Evolutionary conservation across 1,140 invertebrate genomes (phyloP).

Genomic region (Coptotermes formosanus): DNA sequence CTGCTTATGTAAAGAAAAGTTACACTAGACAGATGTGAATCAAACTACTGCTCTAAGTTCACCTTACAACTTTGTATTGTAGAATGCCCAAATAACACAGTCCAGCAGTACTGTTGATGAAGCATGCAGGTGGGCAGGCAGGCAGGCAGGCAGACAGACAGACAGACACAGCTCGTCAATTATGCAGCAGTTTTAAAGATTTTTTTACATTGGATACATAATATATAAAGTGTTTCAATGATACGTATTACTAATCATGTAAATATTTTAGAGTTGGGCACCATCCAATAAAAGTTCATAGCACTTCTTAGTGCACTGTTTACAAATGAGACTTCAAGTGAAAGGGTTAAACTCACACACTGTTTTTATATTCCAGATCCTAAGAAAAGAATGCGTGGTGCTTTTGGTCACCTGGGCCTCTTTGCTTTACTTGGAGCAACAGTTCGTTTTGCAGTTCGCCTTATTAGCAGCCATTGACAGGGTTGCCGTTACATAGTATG

Average conservation of each 20-base stretch:
- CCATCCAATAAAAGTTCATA: neutral
- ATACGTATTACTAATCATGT: neutral
- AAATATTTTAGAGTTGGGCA: neutral
- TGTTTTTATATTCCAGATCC: slow-evolving; percentile 36
- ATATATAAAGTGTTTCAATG: neutral
- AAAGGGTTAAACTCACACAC: neutral
- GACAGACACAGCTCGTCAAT: too few relatives aligned
- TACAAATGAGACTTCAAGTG: neutral
- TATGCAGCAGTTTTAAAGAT: too few relatives aligned
- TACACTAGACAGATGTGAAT: too few relatives aligned
- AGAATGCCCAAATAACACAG: too few relatives aligned
- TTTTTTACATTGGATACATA: neutral
- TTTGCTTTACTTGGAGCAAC: slow-evolving; percentile 46
- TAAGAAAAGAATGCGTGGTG: slow-evolving; percentile 43
- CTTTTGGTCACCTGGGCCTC: slow-evolving; percentile 48
- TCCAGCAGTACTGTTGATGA: too few relatives aligned
- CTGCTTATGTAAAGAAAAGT: too few relatives aligned
- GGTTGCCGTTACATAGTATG: neutral
- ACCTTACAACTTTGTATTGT: too few relatives aligned
- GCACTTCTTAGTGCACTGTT: neutral
- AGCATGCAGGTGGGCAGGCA: too few relatives aligned
- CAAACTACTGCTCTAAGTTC: too few relatives aligned
- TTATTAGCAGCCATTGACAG: slow-evolving; percentile 37
- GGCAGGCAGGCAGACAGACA: too few relatives aligned
- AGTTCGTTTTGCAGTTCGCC: slow-evolving; percentile 42